Conservation (phyloP, 2,113 vertebrate genomes). For the Xiphophorus couchianus region DNA sequence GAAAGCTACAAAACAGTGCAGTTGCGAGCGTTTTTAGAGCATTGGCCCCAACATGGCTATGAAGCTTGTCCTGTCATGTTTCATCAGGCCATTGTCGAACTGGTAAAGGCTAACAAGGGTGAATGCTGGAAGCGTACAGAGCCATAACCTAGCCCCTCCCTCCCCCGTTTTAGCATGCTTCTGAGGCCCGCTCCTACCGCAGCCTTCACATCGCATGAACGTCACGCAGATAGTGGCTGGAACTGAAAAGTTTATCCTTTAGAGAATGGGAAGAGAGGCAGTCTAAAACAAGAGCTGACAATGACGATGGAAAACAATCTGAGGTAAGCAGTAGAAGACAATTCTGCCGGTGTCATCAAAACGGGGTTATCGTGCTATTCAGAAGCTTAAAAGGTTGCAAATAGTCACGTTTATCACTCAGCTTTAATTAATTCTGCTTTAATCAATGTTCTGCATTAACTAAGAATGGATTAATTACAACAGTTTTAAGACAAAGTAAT, state of each 20-base stretch:
- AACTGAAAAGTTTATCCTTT: constrained; percentile 75
- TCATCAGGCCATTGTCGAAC: constrained; percentile 77
- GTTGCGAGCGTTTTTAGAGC: constrained; percentile 61
- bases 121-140: constrained; percentile 74
- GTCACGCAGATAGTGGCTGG: constrained; percentile 69
- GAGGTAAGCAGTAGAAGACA: constrained; percentile 13
- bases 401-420: not conserved
- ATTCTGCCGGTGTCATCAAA: constrained; percentile 26
- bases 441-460: constrained; percentile 3
- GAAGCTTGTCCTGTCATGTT: constrained; percentile 83
- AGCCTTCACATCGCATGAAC: constrained; percentile 80
- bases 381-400: not conserved
- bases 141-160: constrained; percentile 52
- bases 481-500: not conserved
- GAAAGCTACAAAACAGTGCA: constrained; percentile 66
- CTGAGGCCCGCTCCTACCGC: constrained; percentile 57
- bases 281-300: constrained; percentile 52
- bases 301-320: constrained; percentile 25
- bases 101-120: constrained; percentile 79
- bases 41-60: constrained; percentile 69
- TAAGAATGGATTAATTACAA: constrained; percentile 1
- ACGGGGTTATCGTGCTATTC: constrained; percentile 11
- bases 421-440: not conserved
- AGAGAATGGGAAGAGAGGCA: constrained; percentile 54
- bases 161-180: constrained; percentile 39